phyloP scores from a whole-genome alignment of 1,140 invertebrate genomes.

The Magallana ariakensis region DNA sequence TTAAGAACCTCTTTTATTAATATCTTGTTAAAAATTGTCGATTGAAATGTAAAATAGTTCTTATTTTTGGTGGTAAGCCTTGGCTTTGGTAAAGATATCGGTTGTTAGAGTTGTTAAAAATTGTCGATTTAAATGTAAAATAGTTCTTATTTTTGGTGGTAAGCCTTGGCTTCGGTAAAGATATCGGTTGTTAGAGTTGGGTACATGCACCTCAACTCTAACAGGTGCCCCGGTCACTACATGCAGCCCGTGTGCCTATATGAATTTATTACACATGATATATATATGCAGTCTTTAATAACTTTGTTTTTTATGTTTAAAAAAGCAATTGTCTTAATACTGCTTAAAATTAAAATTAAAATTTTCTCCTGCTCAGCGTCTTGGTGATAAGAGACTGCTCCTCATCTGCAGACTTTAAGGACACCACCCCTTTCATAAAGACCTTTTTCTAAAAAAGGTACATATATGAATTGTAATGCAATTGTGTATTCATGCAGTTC shows the following conservation, averaged over 20 bases:
- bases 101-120: not conserved
- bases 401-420: no score
- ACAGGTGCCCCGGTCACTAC: no score
- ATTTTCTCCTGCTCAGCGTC: not conserved
- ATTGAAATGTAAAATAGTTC: no score
- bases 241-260: no score
- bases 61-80: no score
- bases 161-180: no score
- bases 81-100: not conserved
- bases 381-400: not conserved
- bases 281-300: not conserved
- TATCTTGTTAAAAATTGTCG: no score
- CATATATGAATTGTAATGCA: not conserved
- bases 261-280: no score
- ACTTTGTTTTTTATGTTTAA: not conserved
- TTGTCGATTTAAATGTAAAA: no score
- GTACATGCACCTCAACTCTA: no score
- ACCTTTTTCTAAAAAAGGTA: not conserved
- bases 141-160: no score
- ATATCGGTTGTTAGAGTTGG: not conserved
- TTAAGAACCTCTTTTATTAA: no score
- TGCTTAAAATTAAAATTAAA: not conserved
- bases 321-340: not conserved
- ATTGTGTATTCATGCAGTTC: not conserved
- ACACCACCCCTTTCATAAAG: not conserved